phyloP scores from a whole-genome alignment of 2,888 invertebrate species.

The Dromius quadrimaculatus region DNA sequence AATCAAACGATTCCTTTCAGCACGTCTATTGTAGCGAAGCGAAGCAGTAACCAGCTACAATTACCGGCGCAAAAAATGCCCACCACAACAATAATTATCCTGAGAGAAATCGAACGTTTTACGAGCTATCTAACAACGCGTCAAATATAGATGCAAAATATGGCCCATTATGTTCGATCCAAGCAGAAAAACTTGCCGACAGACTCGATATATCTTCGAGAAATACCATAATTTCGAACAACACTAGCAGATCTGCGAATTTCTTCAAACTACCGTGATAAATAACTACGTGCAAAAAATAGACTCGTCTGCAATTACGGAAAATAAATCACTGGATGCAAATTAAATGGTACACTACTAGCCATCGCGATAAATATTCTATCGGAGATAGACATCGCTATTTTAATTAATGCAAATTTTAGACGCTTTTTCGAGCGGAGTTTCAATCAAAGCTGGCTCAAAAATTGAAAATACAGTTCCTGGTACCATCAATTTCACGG shows the following conservation, averaged over 20 bases:
- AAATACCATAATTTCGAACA: conserved; percentile 51
- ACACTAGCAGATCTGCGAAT: conserved; percentile 38
- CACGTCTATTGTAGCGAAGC: conserved; percentile 33
- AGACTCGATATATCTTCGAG: conserved; percentile 44
- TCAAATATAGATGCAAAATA: conserved; percentile 36
- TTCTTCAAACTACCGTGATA: conserved; percentile 33
- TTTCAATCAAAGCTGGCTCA: conserved; percentile 19
- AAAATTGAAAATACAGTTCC: conserved; percentile 2
- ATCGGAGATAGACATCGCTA: conserved; percentile 6
- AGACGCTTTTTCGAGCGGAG: conserved; percentile 12
- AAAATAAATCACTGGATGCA: conserved; percentile 48
- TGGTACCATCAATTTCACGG: too few relatives aligned
- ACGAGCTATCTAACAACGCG: conserved; percentile 18
- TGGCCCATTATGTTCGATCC: conserved; percentile 25
- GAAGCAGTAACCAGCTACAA: conserved; percentile 32
- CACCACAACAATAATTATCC: conserved; percentile 26
- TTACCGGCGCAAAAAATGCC: conserved; percentile 10
- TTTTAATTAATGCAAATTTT: conserved; percentile 34
- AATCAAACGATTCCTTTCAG: conserved; percentile 29
- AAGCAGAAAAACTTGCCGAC: conserved; percentile 45
- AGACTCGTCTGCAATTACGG: conserved; percentile 49
- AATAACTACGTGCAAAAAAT: conserved; percentile 36
- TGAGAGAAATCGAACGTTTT: conserved; percentile 15
- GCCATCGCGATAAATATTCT: conserved; percentile 13
- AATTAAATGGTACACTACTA: conserved; percentile 42